Base-by-base conservation (phyloP, 1,140 invertebrate species). In the Luehdorfia chinensis region DNA sequence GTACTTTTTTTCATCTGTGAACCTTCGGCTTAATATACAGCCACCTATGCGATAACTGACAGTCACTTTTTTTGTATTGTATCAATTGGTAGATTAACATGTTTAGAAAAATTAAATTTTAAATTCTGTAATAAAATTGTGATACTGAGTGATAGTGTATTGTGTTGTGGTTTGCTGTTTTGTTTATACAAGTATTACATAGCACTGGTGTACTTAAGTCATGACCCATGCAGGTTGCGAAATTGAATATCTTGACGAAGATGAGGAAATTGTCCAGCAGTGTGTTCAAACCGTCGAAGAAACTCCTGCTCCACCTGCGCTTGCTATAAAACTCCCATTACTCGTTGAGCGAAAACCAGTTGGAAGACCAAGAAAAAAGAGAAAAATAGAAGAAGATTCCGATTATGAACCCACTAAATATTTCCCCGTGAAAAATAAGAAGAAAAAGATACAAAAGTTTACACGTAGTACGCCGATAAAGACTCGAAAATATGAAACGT, bases 221-320 rank as follows among this genome's bases (percentile, higher is more conserved):
- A 76, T 74, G 74, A 55, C 55, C 34, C 66, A 67, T 23, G 54
- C 54, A 9, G 75, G 73, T 5, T 60, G 62, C 34, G 75, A 75
- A 48, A 79, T 85, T 21, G 81, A 85, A 65, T 85, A 66, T 45
- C 50, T 85, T 1, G 81, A 85, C 27, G 81, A 85, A 47, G 81
- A 85, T 32, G 81, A 71, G 5, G 78, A 85, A n/a, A 70, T 85
- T n/a, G 77, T 85, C 1, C 75, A 83, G 36, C 75, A 85, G 60
- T 83, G 74, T 34, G 71, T 85, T 2, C 65, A 69, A 58, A 52
- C 44, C 25, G 41, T 59, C 11, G 44, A 51, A 31, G 8, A 11
- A 12, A 9, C 37, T 19, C 9, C n/a, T 49, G 11, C 39, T 44
- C n/a, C 46, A 21, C 1, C 30, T 37, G 13, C 23, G 12, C 5